Evolutionary conservation across 1,140 invertebrate genomes (phyloP).

Genomic region (Nomia melanderi): DNA sequence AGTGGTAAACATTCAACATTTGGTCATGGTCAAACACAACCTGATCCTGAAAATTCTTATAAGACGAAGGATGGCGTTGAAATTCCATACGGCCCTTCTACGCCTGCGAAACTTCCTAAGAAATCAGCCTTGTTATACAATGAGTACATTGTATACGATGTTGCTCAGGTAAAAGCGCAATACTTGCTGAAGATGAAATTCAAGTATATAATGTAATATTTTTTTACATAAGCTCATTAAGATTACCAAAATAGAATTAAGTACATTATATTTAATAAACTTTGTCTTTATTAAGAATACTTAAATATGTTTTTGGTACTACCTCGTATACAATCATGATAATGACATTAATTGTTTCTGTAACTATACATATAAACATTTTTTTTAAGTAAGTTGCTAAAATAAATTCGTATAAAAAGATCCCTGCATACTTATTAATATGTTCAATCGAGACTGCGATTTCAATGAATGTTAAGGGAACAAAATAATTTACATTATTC

Average conservation of each 20-base stretch:
- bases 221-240: neutral
- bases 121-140: conserved; percentile 89
- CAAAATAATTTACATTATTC: conserved; percentile 25
- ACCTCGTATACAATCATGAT: conserved; percentile 4
- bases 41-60: conserved; percentile 82
- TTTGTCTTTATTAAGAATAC: neutral
- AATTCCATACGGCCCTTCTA: conserved; percentile 87
- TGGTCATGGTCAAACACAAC: conserved; percentile 89
- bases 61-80: conserved; percentile 83
- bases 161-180: conserved; percentile 92
- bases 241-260: neutral
- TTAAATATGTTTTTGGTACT: neutral
- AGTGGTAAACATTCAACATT: conserved; percentile 89
- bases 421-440: neutral
- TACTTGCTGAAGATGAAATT: conserved; percentile 92
- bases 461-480: neutral
- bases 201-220: conserved; percentile 82
- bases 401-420: conserved; percentile 18
- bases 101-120: conserved; percentile 71
- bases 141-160: conserved; percentile 96
- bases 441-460: neutral
- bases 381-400: conserved; percentile 11
- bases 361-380: neutral
- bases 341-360: neutral
- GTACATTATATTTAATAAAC: conserved; percentile 1